Evolutionary conservation across 1,140 invertebrate genomes (phyloP).

Genomic region (Drosophila bipectinata): DNA sequence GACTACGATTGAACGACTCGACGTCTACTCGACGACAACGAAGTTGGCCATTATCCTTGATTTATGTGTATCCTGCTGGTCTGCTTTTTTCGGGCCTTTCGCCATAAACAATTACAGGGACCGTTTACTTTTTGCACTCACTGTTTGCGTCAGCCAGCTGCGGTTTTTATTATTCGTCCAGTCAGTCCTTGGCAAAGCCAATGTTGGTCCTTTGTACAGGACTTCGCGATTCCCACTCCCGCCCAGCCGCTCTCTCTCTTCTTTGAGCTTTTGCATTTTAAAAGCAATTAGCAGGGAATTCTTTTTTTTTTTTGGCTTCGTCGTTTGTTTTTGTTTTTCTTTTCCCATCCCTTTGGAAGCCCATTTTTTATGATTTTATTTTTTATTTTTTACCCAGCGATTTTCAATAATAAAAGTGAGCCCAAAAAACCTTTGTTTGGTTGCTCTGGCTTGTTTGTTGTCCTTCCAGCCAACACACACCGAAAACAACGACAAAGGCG

Average conservation of each 20-base stretch:
- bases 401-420: conserved; percentile 74
- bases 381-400: conserved; percentile 42
- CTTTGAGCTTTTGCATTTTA: conserved; percentile 73
- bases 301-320: conserved; percentile 63
- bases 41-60: conserved; percentile 79
- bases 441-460: conserved; percentile 32
- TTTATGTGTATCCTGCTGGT: conserved; percentile 80
- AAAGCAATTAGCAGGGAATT: conserved; percentile 79
- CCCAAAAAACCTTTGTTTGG: conserved; percentile 52
- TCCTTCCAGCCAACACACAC: conserved; percentile 30
- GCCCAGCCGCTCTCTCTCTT: neutral
- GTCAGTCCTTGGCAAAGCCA: conserved; percentile 71
- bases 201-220: conserved; percentile 63
- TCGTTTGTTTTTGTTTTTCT: conserved; percentile 64
- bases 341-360: conserved; percentile 15
- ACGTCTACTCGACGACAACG: conserved; percentile 69
- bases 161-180: conserved; percentile 62
- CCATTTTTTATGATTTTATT: neutral
- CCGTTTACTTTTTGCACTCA: conserved; percentile 58
- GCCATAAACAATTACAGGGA: conserved; percentile 76
- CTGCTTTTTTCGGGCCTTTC: conserved; percentile 38
- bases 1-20: conserved; percentile 36
- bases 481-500: conserved; percentile 9
- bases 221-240: conserved; percentile 11
- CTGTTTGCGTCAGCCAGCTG: conserved; percentile 62